Base-by-base conservation (phyloP, 92 coral and sea anemone species). In the Galaxea fascicularis region DNA sequence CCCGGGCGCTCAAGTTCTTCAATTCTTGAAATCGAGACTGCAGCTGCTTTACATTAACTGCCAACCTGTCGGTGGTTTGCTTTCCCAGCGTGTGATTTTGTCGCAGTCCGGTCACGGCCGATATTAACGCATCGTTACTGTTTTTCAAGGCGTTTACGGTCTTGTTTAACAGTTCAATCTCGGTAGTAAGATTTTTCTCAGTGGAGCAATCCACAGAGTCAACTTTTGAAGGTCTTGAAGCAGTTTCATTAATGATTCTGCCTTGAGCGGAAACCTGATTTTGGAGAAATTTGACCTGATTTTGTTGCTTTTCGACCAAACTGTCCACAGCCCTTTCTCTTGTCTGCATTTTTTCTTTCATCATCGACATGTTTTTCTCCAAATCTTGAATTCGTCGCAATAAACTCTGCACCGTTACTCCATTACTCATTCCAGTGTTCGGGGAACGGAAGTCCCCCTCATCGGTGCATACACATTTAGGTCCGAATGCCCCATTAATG, bases 121-220 rank as follows among this genome's bases (percentile, higher is more conserved):
- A 65, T 30, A 41, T 51, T 11, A 79, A n/a, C 52, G n/a, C 29
- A 39, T 22, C 31, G 24, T 24, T 59, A 25, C 28, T 41, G 28
- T 10, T 62, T 62, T 64, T 78, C 72, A 78, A 68, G 4, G 53
- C 44, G 46, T 78, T 62, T 10, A 78, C 57, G 9, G 82, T 63
- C 20, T 78, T 28, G 10, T 79, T 79, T 30, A 79, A 41, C 30
- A 28, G 31, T 51, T 65, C 30, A 12, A 79, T 51, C 52, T 66
- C 75, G 21, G 65, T 21, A 21, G 21, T 31, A 21, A 52, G 47
- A 20, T 51, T 65, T 20, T 66, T 66, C 75, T 66, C 75, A 31
- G 60, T 20, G 10, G 84, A 52, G 20, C 74, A 54, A 41, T 65
- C 46, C 47, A 64, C 75, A 51, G 22, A 11, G 65, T 45, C 35